Evolutionary conservation across 1,140 invertebrate genomes (phyloP).

Genomic region (Pararge aegeria): DNA sequence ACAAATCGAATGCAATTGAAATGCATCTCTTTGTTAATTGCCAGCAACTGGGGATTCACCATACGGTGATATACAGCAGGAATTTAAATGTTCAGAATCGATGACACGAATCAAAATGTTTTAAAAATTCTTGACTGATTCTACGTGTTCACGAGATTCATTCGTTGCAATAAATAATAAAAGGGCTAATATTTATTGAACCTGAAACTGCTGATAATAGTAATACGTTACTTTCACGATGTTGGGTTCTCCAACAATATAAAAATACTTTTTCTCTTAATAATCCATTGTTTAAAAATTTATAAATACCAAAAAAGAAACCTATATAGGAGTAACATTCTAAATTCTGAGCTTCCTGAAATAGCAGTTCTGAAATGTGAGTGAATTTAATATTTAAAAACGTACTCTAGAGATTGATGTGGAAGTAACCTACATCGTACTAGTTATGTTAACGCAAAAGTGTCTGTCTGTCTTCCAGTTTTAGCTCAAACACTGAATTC

Average conservation of each 20-base stretch:
- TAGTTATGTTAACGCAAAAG: too few species aligned
- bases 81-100: neutral
- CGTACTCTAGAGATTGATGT: neutral
- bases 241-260: neutral
- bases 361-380: neutral
- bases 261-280: neutral
- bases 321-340: neutral
- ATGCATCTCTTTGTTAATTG: constrained; percentile 34
- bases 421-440: neutral
- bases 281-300: neutral
- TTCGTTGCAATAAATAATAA: too few species aligned
- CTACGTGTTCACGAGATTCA: too few species aligned
- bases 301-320: neutral
- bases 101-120: neutral
- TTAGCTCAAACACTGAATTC: too few species aligned
- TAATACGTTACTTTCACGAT: neutral
- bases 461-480: too few species aligned
- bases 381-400: neutral
- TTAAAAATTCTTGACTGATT: too few species aligned
- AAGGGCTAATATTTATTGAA: too few species aligned
- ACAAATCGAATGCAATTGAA: constrained; percentile 32
- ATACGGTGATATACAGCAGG: neutral
- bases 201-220: neutral
- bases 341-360: neutral
- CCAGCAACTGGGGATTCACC: constrained; percentile 26